Conservation (phyloP, 2,113 vertebrate genomes). For the Brachypodius melanocephalos region DNA sequence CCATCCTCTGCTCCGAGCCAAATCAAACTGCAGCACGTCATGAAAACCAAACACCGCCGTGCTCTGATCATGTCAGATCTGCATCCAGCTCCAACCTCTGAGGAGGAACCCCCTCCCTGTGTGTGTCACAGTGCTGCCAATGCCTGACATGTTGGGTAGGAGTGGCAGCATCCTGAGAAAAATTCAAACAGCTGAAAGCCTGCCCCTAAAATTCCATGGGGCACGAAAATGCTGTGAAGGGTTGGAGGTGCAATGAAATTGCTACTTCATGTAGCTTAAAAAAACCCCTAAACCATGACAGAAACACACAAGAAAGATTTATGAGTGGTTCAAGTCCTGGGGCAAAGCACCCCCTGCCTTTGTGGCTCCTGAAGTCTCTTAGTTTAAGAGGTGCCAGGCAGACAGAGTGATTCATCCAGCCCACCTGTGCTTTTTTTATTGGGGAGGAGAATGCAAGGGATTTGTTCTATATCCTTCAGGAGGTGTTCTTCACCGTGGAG, state of each 20-base stretch:
- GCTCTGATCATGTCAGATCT: not conserved
- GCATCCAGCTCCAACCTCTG: not conserved
- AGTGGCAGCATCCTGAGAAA: not conserved
- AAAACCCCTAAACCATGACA: accelerated
- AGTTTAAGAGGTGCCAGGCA: constrained; percentile 3
- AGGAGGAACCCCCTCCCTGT: not conserved
- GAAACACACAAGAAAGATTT: not conserved
- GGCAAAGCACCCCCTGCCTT: not conserved
- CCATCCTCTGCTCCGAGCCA: not conserved
- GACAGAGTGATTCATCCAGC: not conserved
- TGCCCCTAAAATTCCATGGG: not conserved
- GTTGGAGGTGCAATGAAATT: not conserved
- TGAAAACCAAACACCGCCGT: not conserved
- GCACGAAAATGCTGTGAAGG: not conserved
- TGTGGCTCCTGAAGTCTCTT: not conserved
- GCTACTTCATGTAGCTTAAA: not conserved
- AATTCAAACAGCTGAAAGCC: not conserved
- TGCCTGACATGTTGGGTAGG: not conserved
- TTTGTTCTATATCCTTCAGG: constrained; percentile 27
- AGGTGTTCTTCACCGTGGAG: not conserved
- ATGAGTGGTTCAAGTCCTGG: not conserved
- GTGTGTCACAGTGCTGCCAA: not conserved
- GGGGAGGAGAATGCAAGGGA: not conserved
- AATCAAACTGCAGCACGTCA: not conserved
- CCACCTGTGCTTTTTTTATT: not conserved